These are phyloP conservation scores for Lobophora halterata DNA, from an alignment of 2,888 invertebrate species.

Conservation along the genomic window DNA sequence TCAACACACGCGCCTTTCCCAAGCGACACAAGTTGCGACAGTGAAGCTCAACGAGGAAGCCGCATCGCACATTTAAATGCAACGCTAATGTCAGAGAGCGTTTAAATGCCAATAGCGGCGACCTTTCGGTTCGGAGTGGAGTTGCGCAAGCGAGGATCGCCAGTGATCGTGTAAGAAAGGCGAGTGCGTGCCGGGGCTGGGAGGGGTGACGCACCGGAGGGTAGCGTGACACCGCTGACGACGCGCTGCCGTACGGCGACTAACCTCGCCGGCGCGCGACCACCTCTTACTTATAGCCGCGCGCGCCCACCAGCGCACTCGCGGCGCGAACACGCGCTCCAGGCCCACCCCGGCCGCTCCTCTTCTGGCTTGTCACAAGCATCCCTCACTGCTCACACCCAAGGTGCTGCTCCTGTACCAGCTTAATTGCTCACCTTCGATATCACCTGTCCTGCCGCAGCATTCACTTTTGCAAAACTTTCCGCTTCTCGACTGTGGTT, in stretches of 20 bases:
- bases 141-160: conserved; percentile 77
- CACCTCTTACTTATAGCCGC: conserved; percentile 78
- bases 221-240: conserved; percentile 60
- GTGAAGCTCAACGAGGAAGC: conserved; percentile 76
- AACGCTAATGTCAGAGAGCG: conserved; percentile 79
- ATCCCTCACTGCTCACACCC: conserved; percentile 27
- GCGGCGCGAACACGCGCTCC: conserved; percentile 19
- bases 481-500: not conserved
- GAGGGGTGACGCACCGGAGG: conserved; percentile 62
- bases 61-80: conserved; percentile 76
- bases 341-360: conserved; percentile 18
- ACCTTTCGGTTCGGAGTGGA: conserved; percentile 71
- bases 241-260: conserved; percentile 76
- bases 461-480: conserved; percentile 7
- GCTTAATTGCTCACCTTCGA: not conserved
- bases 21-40: conserved; percentile 74
- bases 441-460: not conserved
- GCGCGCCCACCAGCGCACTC: conserved; percentile 53
- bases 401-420: not conserved
- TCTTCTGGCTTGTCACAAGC: conserved; percentile 26
- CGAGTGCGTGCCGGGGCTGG: conserved; percentile 53
- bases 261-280: conserved; percentile 74
- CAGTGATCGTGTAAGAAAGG: conserved; percentile 74
- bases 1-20: conserved; percentile 77
- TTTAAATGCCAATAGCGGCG: conserved; percentile 78